phyloP scores from a whole-genome alignment of 2,888 invertebrate genomes.

The Barypeithes pellucidus region DNA sequence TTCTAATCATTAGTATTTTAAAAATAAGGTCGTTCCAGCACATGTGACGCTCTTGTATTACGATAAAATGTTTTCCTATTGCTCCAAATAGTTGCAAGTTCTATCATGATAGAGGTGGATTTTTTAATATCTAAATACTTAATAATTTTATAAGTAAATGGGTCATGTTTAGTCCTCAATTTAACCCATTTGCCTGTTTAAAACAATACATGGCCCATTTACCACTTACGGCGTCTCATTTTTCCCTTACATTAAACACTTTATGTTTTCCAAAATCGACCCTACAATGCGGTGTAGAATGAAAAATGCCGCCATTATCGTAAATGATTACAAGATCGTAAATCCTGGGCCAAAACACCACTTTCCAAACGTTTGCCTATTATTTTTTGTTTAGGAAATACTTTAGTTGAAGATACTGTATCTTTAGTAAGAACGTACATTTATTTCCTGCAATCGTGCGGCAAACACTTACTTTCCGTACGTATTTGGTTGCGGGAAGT shows the following conservation, averaged over 20 bases:
- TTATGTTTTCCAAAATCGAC: conserved; percentile 12
- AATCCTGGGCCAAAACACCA: background rate
- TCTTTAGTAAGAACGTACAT: no score
- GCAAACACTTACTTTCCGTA: no score
- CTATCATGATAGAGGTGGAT: no score
- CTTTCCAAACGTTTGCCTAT: background rate
- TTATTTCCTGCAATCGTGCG: no score
- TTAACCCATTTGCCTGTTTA: background rate
- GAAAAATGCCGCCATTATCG: conserved; percentile 19
- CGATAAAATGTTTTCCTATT: no score
- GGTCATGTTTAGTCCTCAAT: background rate
- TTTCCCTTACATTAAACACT: conserved; percentile 12
- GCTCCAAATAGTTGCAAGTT: no score
- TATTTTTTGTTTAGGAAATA: background rate
- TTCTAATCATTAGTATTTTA: no score
- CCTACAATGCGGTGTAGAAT: background rate
- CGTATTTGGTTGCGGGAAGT: no score
- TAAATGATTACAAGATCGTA: conserved; percentile 9
- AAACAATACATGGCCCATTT: conserved; percentile 1
- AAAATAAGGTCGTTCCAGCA: no score
- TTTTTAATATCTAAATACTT: no score
- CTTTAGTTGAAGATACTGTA: background rate
- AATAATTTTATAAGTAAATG: no score
- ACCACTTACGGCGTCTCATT: background rate
- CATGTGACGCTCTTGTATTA: no score